Evolutionary conservation across 2,797 vertebrate species (phyloP), one percentile per base, ranked within the genome.

Genomic region (Neosilurus hyrtlii): DNA sequence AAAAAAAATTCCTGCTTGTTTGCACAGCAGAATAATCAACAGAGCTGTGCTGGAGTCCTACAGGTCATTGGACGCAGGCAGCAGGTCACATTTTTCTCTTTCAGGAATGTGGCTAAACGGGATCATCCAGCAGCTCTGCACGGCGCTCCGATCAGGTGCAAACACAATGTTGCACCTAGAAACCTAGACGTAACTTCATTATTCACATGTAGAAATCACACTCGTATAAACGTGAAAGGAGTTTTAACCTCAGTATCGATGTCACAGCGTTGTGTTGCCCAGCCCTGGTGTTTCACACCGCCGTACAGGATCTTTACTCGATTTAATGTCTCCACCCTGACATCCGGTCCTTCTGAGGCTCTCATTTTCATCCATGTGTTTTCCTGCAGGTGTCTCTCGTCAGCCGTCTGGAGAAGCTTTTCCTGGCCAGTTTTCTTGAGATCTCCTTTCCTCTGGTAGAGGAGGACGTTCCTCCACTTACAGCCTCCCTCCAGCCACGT

Each of bases 391-490:
- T 89, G 88, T 90, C 89, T 2, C 93, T 97, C 89, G 90, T 94
- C 85, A 91, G 91, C 88, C 96, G 96, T 22, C 91, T 99, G 92
- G 95, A 97, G 90, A 93, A 91, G 90, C 91, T 99, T 88, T 97
- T 99, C 86, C 94, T 95, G 91, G 91, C 88, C 79, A 96, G 94
- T 92, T 99, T 99, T 92, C 96, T 96, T 86, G 92, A 90, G 66
- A 78, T 91, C 3, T 87, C 91, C 59, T 85, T 91, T 80, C 70
- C 86, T 86, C 89, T 87, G 79, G 68, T 92, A 82, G 93, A 94
- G 84, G 94, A 95, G 75, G 90, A 93, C 83, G 93, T 97, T 83
- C 82, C 82, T 81, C 90, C 95, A 12, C 94, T 99, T 84, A 92
- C 89, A 88, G 75, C 82, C 73, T 92, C 97, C 86, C 91, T 99